Conservation (phyloP, 2,113 vertebrate genomes). For the Jacana jacana region DNA sequence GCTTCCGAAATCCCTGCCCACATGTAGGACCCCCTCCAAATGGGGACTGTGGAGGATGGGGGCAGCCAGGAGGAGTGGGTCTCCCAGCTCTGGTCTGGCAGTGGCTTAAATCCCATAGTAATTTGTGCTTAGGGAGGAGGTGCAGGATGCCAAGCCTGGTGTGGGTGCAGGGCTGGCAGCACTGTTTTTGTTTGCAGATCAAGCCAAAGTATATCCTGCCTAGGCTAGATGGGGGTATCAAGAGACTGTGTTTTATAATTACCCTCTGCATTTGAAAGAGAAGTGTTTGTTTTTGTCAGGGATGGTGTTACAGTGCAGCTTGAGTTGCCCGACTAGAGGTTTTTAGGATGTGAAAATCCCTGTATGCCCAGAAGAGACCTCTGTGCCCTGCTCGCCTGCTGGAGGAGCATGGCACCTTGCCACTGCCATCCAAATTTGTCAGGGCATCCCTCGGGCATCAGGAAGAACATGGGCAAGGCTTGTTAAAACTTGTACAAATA, state of each 20-base stretch:
- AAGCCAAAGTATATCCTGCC: not conserved
- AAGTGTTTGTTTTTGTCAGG: not conserved
- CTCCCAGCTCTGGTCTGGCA: not conserved
- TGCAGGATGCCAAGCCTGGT: fast-evolving
- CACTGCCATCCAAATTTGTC: not conserved
- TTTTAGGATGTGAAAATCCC: not conserved
- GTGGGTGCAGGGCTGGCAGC: fast-evolving
- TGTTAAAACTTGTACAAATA: slow-evolving; percentile 44
- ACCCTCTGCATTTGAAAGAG: not conserved
- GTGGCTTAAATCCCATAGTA: not conserved
- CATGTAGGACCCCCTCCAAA: fast-evolving
- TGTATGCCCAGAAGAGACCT: not conserved
- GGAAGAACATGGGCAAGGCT: not conserved
- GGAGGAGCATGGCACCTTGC: not conserved
- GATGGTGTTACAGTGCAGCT: not conserved
- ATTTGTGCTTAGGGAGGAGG: not conserved
- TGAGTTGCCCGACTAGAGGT: not conserved
- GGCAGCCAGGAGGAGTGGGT: not conserved
- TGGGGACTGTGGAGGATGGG: too few relatives aligned
- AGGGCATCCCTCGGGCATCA: not conserved
- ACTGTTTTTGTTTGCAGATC: fast-evolving
- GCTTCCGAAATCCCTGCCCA: fast-evolving
- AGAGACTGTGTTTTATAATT: not conserved
- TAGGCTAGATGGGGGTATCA: not conserved
- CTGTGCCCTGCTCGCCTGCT: not conserved